Evolutionary conservation across 2,113 vertebrate genomes (phyloP).

Genomic region (Pipa parva): DNA sequence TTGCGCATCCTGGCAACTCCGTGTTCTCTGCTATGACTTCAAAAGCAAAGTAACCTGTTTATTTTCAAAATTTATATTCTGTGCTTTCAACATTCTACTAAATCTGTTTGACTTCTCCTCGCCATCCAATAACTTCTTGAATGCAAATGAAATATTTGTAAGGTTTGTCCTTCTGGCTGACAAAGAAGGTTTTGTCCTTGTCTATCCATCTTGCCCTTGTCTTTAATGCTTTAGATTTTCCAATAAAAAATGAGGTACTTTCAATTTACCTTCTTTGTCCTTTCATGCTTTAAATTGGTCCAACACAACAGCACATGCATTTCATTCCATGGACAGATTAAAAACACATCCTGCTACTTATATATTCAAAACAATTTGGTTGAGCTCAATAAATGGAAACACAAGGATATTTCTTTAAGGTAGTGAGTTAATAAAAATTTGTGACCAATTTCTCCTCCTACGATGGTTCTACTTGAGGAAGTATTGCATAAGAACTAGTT

Average conservation of each 20-base stretch:
- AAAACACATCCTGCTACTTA: too few species aligned
- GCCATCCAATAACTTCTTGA: conserved; percentile 28
- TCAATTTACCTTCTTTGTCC: conserved; percentile 20
- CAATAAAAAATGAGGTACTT: conserved; percentile 24
- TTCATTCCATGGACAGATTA: neutral
- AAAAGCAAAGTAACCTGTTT: neutral
- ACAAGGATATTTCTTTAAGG: too few species aligned
- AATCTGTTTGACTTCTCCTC: conserved; percentile 27
- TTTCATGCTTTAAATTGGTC: neutral
- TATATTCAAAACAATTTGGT: too few species aligned
- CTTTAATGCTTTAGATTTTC: conserved; percentile 30
- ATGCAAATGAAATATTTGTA: conserved; percentile 40
- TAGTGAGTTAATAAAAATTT: too few species aligned
- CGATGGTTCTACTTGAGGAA: too few species aligned
- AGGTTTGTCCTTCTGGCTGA: conserved; percentile 14
- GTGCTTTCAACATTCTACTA: conserved; percentile 28
- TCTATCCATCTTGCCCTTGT: conserved; percentile 16
- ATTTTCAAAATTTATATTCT: conserved; percentile 18
- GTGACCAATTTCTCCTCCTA: too few species aligned
- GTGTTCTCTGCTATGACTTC: conserved; percentile 14
- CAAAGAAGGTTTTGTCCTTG: conserved; percentile 26
- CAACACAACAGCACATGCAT: neutral
- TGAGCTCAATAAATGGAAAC: too few species aligned
- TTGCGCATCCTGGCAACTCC: neutral
- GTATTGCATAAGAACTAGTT: too few species aligned